Conservation (phyloP, 1,140 invertebrate genomes). For the Ptiloglossa arizonensis region DNA sequence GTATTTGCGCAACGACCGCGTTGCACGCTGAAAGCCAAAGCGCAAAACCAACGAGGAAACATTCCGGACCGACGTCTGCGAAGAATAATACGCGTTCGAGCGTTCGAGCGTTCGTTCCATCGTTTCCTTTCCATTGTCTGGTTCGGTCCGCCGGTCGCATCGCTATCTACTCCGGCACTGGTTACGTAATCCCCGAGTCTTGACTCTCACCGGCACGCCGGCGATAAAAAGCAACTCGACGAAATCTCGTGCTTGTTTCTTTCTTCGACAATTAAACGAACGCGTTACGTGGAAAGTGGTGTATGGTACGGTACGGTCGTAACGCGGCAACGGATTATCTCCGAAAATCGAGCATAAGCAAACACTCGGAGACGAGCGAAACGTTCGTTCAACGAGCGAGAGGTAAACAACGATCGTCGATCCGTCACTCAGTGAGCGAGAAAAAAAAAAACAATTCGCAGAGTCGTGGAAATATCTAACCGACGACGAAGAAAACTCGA, state of each 20-base stretch:
- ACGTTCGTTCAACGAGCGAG: too few relatives aligned
- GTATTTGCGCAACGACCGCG: background rate
- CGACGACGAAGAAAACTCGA: too few relatives aligned
- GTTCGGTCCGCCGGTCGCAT: background rate
- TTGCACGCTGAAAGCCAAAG: background rate
- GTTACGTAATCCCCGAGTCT: slow-evolving; percentile 9
- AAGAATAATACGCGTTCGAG: background rate
- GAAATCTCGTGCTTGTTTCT: background rate
- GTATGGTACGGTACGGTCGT: too few relatives aligned
- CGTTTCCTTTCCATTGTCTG: slow-evolving; percentile 27
- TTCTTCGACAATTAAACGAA: background rate
- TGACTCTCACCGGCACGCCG: too few relatives aligned
- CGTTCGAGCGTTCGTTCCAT: background rate
- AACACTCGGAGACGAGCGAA: too few relatives aligned
- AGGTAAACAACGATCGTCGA: too few relatives aligned
- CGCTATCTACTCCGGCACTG: background rate
- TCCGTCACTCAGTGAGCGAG: too few relatives aligned
- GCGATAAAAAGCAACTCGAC: background rate
- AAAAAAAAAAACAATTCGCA: too few relatives aligned
- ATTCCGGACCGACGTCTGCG: slow-evolving; percentile 10
- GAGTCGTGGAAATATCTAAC: too few relatives aligned
- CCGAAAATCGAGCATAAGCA: too few relatives aligned
- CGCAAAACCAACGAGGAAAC: background rate
- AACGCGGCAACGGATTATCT: too few relatives aligned
- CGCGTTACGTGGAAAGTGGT: background rate